Conservation (phyloP, 1,140 invertebrate genomes). For the Oppia nitens region DNA sequence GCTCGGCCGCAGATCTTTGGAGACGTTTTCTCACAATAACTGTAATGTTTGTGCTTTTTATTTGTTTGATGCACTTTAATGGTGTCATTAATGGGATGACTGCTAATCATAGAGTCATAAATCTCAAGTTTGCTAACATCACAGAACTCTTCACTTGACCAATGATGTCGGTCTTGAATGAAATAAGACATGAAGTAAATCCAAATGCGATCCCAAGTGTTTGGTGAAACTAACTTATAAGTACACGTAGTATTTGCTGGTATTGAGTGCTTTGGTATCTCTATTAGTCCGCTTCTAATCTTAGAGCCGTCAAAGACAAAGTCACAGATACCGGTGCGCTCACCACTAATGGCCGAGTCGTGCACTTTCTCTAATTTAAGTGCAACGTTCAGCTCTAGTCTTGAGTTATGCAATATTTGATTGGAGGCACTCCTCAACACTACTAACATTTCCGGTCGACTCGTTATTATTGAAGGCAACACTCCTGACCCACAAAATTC, state of each 20-base stretch:
- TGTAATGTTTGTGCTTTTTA: constrained; percentile 13
- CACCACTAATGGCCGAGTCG: constrained; percentile 20
- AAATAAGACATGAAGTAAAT: constrained; percentile 47
- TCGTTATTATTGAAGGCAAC: constrained; percentile 58
- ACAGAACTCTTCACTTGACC: constrained; percentile 20
- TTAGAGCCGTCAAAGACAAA: constrained; percentile 63
- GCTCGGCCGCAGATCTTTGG: constrained; percentile 21
- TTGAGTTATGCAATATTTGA: constrained; percentile 55
- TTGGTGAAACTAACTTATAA: constrained; percentile 57
- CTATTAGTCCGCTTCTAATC: constrained; percentile 49
- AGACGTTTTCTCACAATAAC: constrained; percentile 22
- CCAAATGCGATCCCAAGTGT: constrained; percentile 57
- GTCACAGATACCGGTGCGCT: constrained; percentile 60
- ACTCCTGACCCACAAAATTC: constrained; percentile 73
- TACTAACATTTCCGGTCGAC: constrained; percentile 63
- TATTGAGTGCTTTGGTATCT: constrained; percentile 59
- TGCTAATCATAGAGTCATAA: constrained; percentile 15
- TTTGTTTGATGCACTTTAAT: constrained; percentile 2
- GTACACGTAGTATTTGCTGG: constrained; percentile 68
- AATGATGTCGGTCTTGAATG: constrained; percentile 20
- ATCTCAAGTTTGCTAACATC: constrained; percentile 20
- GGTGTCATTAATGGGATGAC: background rate
- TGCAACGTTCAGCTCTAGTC: constrained; percentile 60
- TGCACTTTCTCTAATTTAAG: constrained; percentile 50
- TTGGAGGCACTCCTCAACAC: constrained; percentile 77